A percentile compares a stretch with the other conserved stretches of the same genome.
Evolutionary conservation across 2,888 invertebrate genomes (phyloP).

Genomic region (Flexamia atlantica): DNA sequence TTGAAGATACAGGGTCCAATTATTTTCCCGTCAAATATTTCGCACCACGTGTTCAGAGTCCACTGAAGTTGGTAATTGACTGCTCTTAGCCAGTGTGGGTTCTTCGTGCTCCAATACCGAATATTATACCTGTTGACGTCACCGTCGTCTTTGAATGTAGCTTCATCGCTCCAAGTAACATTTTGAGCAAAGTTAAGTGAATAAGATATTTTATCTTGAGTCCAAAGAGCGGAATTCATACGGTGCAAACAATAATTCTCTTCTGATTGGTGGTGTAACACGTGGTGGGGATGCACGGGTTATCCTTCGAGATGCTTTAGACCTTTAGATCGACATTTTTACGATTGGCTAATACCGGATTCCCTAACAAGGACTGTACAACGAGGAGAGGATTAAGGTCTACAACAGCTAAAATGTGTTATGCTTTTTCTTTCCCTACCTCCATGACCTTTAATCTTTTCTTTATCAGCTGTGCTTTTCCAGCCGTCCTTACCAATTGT

Average conservation of each 20-base stretch:
- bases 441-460: not conserved
- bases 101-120: constrained; percentile 39
- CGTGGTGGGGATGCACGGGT: not conserved
- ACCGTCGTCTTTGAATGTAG: not conserved
- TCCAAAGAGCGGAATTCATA: not conserved
- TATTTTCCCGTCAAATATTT: not conserved
- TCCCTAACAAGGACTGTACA: not conserved
- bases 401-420: constrained; percentile 1
- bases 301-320: constrained; percentile 27
- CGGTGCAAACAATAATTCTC: not conserved
- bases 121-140: constrained; percentile 13
- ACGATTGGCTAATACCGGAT: not conserved
- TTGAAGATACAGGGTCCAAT: constrained; percentile 14
- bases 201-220: not conserved
- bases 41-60: constrained; percentile 17
- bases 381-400: not conserved
- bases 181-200: not conserved
- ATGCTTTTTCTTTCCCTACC: not conserved
- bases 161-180: constrained; percentile 28
- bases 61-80: not conserved
- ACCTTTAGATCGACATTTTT: not conserved
- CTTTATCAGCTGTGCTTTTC: not conserved
- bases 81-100: constrained; percentile 14
- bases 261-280: constrained; percentile 20
- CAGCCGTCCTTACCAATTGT: not conserved